These are phyloP conservation scores for Eumeta japonica DNA, from an alignment of 1,140 invertebrate species.

Conservation along the genomic window DNA sequence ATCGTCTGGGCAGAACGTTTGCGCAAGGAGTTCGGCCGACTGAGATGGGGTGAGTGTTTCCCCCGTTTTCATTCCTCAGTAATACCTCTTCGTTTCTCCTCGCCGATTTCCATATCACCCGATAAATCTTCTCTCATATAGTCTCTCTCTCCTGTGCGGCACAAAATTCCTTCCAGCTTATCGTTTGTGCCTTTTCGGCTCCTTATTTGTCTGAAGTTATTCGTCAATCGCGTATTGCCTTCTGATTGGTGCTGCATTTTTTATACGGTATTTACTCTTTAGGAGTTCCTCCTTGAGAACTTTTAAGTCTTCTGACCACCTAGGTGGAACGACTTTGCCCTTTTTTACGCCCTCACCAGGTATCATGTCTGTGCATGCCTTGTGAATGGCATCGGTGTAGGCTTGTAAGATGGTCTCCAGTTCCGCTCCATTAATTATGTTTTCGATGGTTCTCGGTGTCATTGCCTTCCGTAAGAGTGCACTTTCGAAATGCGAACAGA, in stretches of 20 bases:
- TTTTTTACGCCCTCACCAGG: slow-evolving; percentile 3
- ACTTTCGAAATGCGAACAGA: slow-evolving; percentile 3
- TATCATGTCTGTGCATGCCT: slow-evolving; percentile 11
- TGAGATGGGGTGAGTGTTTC: not conserved
- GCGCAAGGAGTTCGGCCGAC: not conserved
- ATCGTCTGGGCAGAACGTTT: not conserved
- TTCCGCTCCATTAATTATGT: slow-evolving; percentile 2
- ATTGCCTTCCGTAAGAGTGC: slow-evolving; percentile 2
- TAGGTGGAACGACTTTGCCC: slow-evolving; percentile 6
- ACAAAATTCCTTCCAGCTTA: slow-evolving; percentile 22
- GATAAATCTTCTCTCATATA: slow-evolving; percentile 14
- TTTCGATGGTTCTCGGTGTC: not conserved
- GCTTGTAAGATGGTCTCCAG: slow-evolving; percentile 5
- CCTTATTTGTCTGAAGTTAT: slow-evolving; percentile 9
- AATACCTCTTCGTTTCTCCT: not conserved
- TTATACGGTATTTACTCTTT: slow-evolving; percentile 11
- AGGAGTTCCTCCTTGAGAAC: slow-evolving; percentile 9
- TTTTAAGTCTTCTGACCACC: slow-evolving; percentile 13
- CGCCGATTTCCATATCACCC: not conserved
- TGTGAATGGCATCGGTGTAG: slow-evolving; percentile 8
- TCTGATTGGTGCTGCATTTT: slow-evolving; percentile 13
- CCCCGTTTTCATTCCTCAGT: not conserved
- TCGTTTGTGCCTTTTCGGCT: slow-evolving; percentile 6
- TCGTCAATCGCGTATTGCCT: slow-evolving; percentile 8
- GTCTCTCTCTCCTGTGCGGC: slow-evolving; percentile 15